Evolutionary conservation across 2,888 invertebrate species (phyloP), one percentile per base, ranked within the genome.

Genomic region (Neocrepidodera transversa): DNA sequence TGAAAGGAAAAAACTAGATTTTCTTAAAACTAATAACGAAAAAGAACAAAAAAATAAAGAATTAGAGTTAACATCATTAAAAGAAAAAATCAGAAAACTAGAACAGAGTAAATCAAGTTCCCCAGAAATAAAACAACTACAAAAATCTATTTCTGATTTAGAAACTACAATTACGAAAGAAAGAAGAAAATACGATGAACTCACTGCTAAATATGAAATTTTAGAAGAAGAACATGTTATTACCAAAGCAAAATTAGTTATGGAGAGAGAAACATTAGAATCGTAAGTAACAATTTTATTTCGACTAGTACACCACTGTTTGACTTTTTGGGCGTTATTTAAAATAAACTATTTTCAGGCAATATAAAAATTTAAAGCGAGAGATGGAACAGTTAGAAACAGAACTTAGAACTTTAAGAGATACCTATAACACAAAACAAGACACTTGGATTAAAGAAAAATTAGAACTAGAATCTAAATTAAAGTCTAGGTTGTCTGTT

Each of bases 201-300:
- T 95, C 52, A 92, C 91, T 23, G 84, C 86, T 13, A 92, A 91
- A 77, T 93, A 92, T 79, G 93, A 93, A 77, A 84, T 89, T 61
- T 79, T 95, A 30, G 90, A 91, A 75, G 93, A 93, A 76, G 93
- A 93, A 72, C 91, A 92, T 68, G 90, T 93, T 0, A 86, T 91
- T 0, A 89, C 90, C 62, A 93, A 92, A 79, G 89, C 92, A 5
- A 87, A 91, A 75, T 80, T 93, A 2, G 90, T 90, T 2, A 89
- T 88, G 55, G 92, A 94, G 76, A 94, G 92, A 73, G 90, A 93
- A 79, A 86, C 87, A 69, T 82, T 92, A 10, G 88, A 90, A 78
- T 63, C 60, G 58, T 62, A 85, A 84, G 90, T 89, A 79, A 42
- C 20, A 42, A 26, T 11, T 18, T 32, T 17, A 30, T 26, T 13